Evolutionary conservation across 2,888 invertebrate genomes (phyloP), one percentile per base, ranked within the genome.

Genomic region (Halocaridina rubra): DNA sequence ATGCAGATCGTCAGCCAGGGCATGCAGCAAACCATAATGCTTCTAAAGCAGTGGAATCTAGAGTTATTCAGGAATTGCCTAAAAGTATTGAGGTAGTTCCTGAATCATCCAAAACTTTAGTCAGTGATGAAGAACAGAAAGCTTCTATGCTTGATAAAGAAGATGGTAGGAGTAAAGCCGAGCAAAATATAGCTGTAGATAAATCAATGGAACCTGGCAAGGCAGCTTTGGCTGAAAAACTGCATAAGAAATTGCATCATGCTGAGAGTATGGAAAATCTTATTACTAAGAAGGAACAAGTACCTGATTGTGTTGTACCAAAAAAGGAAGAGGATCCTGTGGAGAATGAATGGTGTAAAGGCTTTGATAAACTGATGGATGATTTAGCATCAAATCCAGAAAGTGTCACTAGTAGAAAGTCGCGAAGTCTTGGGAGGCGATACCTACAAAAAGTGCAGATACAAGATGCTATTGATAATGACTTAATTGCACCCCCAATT

Each of bases 381-480:
- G 87, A 87, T 33, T 59, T 87, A 8, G 85, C 85, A 29, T 22
- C 72, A 4, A 85, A 87, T 77, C 79, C 80, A 30, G 87, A 87
- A 24, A 76, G 80, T 5, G 81, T 85, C 13, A 84, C 84, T 24
- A 87, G 87, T 67, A 85, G 80, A 59, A 87, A 87, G 32, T 85
- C 81, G 39, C 75, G 74, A 27, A 85, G 80, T 24, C 74, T 87
- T n/a, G 87, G 87, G 32, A 75, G 84, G 24, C 39, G 85, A 8
- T 87, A 87, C 80, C 30, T 85, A 27, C 85, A 85, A 67, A 87
- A 87, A 64, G 77, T 87, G 8, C 80, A 78, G 29, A 76, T 87
- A 24, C 87, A 87, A 46, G 46, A 85, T 27, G 87, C 87, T 33
- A 85, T 87, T 33, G 87, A 87, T 29, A 87, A 85, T 69, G 82